Conservation (phyloP, 2,113 vertebrate genomes). For the Galemys pyrenaicus region DNA sequence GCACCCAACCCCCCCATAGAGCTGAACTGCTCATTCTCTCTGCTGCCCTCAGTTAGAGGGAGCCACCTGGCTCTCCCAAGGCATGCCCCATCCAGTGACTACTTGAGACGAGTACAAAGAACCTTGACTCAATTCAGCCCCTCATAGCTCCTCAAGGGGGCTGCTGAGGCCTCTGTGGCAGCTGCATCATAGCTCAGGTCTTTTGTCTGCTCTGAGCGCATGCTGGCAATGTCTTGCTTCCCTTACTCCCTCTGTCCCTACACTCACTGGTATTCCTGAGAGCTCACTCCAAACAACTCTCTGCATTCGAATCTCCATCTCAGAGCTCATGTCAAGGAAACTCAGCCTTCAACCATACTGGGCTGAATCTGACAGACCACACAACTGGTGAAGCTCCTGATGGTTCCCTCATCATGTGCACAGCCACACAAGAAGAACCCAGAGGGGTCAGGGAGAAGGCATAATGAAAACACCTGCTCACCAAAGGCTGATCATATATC, state of each 20-base stretch:
- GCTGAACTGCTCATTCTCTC: not conserved
- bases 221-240: not conserved
- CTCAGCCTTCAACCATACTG: not conserved
- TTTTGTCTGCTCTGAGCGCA: not conserved
- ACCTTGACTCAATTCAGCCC: not conserved
- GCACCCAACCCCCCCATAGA: not conserved
- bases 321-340: not conserved
- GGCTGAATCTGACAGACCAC: not conserved
- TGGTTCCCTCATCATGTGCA: not conserved
- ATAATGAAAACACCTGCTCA: not conserved
- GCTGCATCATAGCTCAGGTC: not conserved
- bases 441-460: not conserved
- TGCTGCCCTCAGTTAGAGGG: not conserved
- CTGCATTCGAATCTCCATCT: not conserved
- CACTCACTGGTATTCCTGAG: not conserved
- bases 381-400: not conserved
- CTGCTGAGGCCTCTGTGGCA: not conserved
- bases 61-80: not conserved
- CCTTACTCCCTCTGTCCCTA: not conserved
- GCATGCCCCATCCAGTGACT: not conserved
- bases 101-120: not conserved
- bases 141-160: not conserved
- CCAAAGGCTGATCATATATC: not conserved
- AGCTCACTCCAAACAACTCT: not conserved
- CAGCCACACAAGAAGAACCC: not conserved